A percentile compares a stretch with the other conserved stretches of the same genome.
These are phyloP conservation scores for mouse (Mus musculus) DNA, from an alignment of 2,113 vertebrate genomes.

Conservation along the genomic window DNA sequence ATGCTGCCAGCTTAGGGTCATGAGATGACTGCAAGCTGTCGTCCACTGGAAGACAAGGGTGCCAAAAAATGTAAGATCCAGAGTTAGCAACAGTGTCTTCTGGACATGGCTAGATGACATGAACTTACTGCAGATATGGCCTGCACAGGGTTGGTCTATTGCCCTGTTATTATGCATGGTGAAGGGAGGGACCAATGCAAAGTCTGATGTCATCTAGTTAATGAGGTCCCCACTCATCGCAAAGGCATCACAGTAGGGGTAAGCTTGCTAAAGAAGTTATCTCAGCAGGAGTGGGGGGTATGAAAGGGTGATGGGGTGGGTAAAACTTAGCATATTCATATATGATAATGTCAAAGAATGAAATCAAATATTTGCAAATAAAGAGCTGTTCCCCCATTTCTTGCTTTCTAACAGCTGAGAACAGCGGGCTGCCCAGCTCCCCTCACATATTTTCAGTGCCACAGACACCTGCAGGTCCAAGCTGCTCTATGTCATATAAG, in stretches of 20 bases:
- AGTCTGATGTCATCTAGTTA: background rate
- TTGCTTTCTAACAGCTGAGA: background rate
- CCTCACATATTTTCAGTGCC: background rate
- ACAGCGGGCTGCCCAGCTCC: background rate
- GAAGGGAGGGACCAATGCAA: background rate
- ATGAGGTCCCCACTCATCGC: background rate
- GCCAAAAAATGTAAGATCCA: background rate
- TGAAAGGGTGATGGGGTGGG: too few species aligned
- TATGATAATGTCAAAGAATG: background rate
- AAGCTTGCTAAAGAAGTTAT: background rate
- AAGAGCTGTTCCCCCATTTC: background rate
- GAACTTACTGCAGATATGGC: background rate
- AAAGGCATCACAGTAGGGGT: background rate
- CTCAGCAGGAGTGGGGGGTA: too few species aligned
- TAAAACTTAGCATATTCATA: background rate
- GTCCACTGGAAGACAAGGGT: background rate
- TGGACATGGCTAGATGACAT: rapidly evolving
- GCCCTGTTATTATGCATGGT: background rate
- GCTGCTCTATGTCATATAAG: too few species aligned
- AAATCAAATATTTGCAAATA: too few species aligned
- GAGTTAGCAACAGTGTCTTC: background rate
- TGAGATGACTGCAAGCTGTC: slow-evolving; percentile 44
- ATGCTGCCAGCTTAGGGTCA: background rate
- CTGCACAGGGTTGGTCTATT: background rate
- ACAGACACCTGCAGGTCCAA: background rate